Conservation (phyloP, 1,140 invertebrate genomes). For the Ceratina calcarata region DNA sequence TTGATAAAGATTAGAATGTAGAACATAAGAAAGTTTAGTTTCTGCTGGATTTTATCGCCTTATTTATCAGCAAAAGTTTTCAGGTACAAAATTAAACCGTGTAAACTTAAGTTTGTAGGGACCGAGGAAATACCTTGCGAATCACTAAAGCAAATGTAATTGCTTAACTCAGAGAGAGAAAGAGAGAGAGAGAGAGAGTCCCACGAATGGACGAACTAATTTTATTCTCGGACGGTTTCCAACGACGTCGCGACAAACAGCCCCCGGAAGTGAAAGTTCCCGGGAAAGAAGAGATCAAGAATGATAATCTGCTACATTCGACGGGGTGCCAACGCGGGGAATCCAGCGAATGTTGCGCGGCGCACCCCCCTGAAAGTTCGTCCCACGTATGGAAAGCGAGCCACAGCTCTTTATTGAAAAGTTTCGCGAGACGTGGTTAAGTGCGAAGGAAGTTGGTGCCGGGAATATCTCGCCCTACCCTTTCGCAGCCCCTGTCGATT, state of each 20-base stretch:
- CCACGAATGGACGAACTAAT: not conserved
- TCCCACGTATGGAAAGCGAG: constrained; percentile 57
- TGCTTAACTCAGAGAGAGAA: not conserved
- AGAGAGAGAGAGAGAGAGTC: too few relatives aligned
- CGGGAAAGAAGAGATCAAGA: constrained; percentile 38
- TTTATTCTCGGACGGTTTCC: not conserved
- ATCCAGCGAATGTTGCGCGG: constrained; percentile 48
- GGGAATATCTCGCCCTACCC: constrained; percentile 48
- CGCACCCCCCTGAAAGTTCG: constrained; percentile 48
- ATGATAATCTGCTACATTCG: constrained; percentile 54
- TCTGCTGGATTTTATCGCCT: too few relatives aligned
- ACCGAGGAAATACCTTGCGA: not conserved
- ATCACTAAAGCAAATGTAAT: not conserved
- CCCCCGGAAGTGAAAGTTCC: constrained; percentile 8
- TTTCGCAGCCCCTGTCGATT: constrained; percentile 36
- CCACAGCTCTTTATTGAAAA: constrained; percentile 55
- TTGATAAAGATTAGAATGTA: too few relatives aligned
- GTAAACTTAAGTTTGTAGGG: not conserved
- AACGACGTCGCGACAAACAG: too few relatives aligned
- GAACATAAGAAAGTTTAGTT: too few relatives aligned
- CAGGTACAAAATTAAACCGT: not conserved
- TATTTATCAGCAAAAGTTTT: too few relatives aligned
- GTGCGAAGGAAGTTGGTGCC: constrained; percentile 50
- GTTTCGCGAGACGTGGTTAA: constrained; percentile 53
- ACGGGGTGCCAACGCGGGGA: constrained; percentile 19